A percentile compares a stretch with the other conserved stretches of the same genome.
Conservation (phyloP, 2,888 invertebrate genomes). For the Morpho helenor region DNA sequence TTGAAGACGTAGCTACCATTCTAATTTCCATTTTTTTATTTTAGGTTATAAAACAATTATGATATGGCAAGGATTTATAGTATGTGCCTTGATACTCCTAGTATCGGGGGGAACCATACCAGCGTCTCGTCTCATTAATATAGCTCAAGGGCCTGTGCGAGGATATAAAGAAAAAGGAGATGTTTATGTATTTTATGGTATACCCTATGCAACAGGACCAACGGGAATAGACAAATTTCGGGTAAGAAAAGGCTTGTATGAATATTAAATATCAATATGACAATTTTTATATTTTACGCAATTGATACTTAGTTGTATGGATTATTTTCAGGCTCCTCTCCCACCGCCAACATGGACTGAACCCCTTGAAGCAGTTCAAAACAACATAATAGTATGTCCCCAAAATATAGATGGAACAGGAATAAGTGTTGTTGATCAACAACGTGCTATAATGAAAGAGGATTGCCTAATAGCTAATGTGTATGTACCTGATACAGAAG, state of each 20-base stretch:
- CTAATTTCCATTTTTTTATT: too few species aligned
- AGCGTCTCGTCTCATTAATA: conserved; percentile 10
- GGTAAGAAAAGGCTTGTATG: conserved; percentile 1
- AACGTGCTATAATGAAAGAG: conserved; percentile 20
- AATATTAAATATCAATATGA: too few species aligned
- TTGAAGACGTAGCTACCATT: too few species aligned
- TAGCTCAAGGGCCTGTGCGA: conserved; percentile 15
- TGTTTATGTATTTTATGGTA: conserved; percentile 16
- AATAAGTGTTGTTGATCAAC: too few species aligned
- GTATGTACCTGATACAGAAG: conserved; percentile 33
- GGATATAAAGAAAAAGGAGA: conserved; percentile 14
- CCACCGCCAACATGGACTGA: conserved; percentile 40
- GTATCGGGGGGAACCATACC: neutral
- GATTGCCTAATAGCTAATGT: conserved; percentile 36
- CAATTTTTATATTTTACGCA: neutral
- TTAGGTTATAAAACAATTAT: neutral
- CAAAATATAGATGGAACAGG: conserved; percentile 23
- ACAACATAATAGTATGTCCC: conserved; percentile 35
- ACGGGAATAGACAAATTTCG: conserved; percentile 19
- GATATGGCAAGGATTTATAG: neutral
- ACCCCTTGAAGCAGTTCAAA: conserved; percentile 37
- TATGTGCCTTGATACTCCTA: neutral
- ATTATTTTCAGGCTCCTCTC: conserved; percentile 36
- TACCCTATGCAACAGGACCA: conserved; percentile 28
- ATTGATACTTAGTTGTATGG: neutral